A percentile compares a stretch with the other conserved stretches of the same genome.
phyloP scores from a whole-genome alignment of 2,888 invertebrate genomes.

The Phanerotoma sp. region DNA sequence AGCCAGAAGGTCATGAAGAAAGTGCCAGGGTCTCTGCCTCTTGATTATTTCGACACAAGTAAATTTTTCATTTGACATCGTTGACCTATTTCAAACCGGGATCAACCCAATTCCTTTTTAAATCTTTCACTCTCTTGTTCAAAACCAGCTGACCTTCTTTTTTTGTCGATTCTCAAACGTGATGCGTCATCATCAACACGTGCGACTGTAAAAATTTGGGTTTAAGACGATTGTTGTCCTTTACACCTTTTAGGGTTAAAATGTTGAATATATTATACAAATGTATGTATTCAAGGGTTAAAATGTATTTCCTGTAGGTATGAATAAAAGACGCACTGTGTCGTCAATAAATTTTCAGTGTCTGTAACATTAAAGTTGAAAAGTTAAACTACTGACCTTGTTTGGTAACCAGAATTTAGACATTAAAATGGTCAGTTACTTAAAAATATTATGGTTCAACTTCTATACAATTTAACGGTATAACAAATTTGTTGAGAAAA shows the following conservation, averaged over 20 bases:
- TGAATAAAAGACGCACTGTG: neutral
- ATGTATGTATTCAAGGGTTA: constrained; percentile 1
- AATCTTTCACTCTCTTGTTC: neutral
- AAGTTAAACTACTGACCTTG: constrained; percentile 40
- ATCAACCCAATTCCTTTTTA: neutral
- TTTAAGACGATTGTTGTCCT: neutral
- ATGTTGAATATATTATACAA: too few species aligned
- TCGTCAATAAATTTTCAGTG: too few species aligned
- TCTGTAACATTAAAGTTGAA: constrained; percentile 4
- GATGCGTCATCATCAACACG: too few species aligned
- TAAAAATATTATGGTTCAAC: neutral
- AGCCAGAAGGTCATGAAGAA: constrained; percentile 49
- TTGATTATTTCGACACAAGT: constrained; percentile 5
- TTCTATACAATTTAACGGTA: too few species aligned
- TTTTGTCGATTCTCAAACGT: neutral
- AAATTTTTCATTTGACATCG: neutral
- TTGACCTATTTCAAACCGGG: neutral
- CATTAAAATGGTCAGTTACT: neutral
- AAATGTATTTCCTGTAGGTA: neutral
- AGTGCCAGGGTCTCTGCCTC: constrained; percentile 35
- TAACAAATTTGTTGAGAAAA: too few species aligned
- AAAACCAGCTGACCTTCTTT: neutral
- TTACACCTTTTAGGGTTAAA: too few species aligned
- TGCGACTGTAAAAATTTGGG: too few species aligned
- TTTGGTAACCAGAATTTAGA: constrained; percentile 25